A percentile compares a stretch with the other conserved stretches of the same genome.
phyloP scores from a whole-genome alignment of 2,113 vertebrate species.

The Onychostruthus taczanowskii region DNA sequence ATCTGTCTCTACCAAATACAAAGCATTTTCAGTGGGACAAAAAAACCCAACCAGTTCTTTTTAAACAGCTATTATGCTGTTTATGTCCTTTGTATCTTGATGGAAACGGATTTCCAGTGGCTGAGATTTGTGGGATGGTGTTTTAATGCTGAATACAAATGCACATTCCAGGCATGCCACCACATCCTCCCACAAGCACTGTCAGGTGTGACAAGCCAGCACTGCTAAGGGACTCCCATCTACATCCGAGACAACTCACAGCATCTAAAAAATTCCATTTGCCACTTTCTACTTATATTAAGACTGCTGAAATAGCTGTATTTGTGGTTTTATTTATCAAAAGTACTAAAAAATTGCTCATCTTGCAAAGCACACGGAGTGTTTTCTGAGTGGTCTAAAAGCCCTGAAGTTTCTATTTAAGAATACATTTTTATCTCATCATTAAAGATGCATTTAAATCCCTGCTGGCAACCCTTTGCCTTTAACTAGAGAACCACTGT shows the following conservation, averaged over 20 bases:
- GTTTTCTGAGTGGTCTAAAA: not conserved
- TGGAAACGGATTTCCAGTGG: accelerated
- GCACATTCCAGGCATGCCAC: not conserved
- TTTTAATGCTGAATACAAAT: not conserved
- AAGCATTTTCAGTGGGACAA: not conserved
- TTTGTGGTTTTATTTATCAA: not conserved
- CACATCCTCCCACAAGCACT: not conserved
- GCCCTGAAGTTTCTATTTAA: not conserved
- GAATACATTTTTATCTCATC: not conserved
- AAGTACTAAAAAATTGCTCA: not conserved
- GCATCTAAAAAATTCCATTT: not conserved
- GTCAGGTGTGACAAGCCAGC: not conserved
- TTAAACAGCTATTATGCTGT: not conserved
- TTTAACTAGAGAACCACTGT: not conserved
- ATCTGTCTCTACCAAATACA: not conserved
- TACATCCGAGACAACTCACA: not conserved
- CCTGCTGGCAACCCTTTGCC: not conserved
- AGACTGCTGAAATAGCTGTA: not conserved
- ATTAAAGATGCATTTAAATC: constrained; percentile 4
- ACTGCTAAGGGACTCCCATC: not conserved
- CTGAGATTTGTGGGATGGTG: not conserved
- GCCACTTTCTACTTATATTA: not conserved
- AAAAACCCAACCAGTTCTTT: not conserved
- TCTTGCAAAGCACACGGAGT: not conserved
- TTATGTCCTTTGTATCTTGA: not conserved